Evolutionary conservation across 2,797 vertebrate genomes (phyloP), one percentile per base, ranked within the genome.

Genomic region (Lutjanus argentimaculatus): DNA sequence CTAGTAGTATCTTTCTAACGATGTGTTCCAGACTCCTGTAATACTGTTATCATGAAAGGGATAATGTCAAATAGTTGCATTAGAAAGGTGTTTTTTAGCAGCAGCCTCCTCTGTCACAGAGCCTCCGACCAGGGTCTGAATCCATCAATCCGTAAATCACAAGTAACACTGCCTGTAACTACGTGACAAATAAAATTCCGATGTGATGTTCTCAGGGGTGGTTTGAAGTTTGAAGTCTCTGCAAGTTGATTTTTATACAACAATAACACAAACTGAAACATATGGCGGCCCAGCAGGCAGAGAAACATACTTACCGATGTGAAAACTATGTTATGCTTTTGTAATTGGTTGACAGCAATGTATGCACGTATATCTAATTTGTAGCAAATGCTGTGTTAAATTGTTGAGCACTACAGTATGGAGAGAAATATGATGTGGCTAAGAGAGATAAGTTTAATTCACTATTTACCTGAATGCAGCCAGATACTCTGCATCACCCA

Each of bases 401-500:
- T 25, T 43, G 30, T 17, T 1, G 10, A 46, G 13, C 30, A 52
- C 10, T 11, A 7, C 6, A 63, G 42, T 56, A n/a, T 17, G 3
- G 4, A 61, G 45, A 36, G 6, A 57, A 51, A 67, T 57, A 25
- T 45, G 36, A 19, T 4, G 49, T 25, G 10, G 46, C 21, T 17
- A 46, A 46, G 0, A 49, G 30, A 69, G 48, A 25, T 13, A 69
- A 25, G 13, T 22, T 46, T 10, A 71, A 19, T 30, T 25, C 1
- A 21, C 40, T 80, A 30, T 67, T 91, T 94, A 99, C 98, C 97
- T 97, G 94, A 99, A 99, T 6, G 98, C 98, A 6, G 97, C 97
- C 89, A 99, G 92, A 79, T 99, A 99, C 84, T 99, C 98, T 0
- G 97, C 96, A 80, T 99, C 98, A 7, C 97, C 97, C 95, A 99